Conservation (phyloP, 1,140 invertebrate species). For the Temnothorax nylanderi region DNA sequence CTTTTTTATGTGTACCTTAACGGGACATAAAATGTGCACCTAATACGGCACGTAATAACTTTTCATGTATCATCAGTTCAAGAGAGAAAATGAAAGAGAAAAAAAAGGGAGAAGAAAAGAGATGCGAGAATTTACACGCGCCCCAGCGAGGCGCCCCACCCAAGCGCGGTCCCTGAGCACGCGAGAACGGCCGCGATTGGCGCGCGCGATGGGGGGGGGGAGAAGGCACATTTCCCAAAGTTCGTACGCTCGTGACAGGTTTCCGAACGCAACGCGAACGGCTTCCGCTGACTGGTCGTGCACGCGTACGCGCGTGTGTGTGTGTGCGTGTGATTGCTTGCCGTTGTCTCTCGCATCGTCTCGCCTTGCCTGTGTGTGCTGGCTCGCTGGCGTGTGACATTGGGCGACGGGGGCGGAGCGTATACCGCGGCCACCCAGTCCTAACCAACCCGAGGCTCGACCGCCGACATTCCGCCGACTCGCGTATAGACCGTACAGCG, state of each 20-base stretch:
- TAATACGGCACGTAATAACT: neutral
- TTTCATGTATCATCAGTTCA: neutral
- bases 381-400: conserved; percentile 64
- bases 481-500: conserved; percentile 16
- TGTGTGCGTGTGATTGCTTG: neutral
- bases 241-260: conserved; percentile 19
- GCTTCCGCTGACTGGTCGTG: neutral
- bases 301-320: too few relatives aligned
- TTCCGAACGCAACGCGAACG: conserved; percentile 45
- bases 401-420: conserved; percentile 74
- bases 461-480: conserved; percentile 73
- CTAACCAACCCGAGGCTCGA: conserved; percentile 74
- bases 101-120: neutral
- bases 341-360: neutral
- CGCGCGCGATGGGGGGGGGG: neutral
- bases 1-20: neutral
- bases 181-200: neutral
- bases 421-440: conserved; percentile 71
- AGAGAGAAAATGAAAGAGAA: neutral
- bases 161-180: neutral
- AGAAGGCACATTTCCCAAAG: neutral
- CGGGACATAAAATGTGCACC: too few relatives aligned
- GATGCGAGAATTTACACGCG: neutral
- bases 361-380: neutral
- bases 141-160: neutral